A percentile compares a stretch with the other conserved stretches of the same genome.
Conservation (phyloP, 2,888 invertebrate genomes). For the Trimorus sp. region DNA sequence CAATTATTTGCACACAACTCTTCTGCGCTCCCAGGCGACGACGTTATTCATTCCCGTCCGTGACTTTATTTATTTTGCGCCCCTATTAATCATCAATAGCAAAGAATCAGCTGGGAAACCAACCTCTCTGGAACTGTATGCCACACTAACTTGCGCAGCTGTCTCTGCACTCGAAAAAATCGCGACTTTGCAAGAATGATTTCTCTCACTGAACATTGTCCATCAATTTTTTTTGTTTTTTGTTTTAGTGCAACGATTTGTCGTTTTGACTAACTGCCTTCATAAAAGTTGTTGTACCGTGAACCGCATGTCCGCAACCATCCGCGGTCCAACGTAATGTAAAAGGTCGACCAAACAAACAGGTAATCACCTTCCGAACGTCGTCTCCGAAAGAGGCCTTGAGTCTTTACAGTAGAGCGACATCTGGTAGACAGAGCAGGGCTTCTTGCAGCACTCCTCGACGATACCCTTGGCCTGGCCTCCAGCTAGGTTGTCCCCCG, state of each 20-base stretch:
- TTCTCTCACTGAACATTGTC: too few species aligned
- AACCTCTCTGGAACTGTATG: too few species aligned
- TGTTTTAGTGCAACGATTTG: too few species aligned
- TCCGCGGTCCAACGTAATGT: neutral
- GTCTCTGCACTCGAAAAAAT: too few species aligned
- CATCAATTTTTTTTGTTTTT: too few species aligned
- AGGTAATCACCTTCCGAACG: constrained; percentile 46
- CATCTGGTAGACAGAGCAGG: constrained; percentile 75
- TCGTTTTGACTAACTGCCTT: neutral
- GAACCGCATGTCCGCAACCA: too few species aligned
- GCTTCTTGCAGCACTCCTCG: constrained; percentile 77
- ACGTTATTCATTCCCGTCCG: constrained; percentile 13
- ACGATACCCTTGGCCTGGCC: constrained; percentile 73
- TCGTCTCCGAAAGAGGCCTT: constrained; percentile 45
- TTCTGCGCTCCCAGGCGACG: too few species aligned
- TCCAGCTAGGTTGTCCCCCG: constrained; percentile 68
- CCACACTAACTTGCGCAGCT: too few species aligned
- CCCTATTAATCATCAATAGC: too few species aligned
- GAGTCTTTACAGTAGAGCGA: constrained; percentile 77
- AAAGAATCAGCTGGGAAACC: too few species aligned
- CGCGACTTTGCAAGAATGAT: too few species aligned
- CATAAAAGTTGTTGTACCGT: too few species aligned
- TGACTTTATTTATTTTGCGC: constrained; percentile 26
- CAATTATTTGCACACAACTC: constrained; percentile 37
- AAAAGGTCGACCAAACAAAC: neutral